Base-by-base conservation (phyloP, 2,888 invertebrate species). In the Rutpela maculata region DNA sequence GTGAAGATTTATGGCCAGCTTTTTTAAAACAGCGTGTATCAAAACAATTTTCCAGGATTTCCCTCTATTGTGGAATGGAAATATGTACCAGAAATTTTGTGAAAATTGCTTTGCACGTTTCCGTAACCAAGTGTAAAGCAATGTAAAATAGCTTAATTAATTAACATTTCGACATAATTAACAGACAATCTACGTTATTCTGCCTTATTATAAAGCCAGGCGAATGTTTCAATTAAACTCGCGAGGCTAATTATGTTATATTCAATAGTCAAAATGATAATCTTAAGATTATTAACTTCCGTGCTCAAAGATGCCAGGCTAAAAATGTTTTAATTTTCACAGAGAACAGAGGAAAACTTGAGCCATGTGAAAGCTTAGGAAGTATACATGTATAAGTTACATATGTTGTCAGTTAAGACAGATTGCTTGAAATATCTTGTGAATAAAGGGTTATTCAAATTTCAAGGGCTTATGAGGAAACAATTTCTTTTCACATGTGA, bases 101-200 rank as follows among this genome's bases (percentile, higher is more conserved):
- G 2, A 6, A 35, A 35, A 35, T 35, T 35, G 9, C 7, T 35
- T 35, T 35, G 7, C 31, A 35, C 9, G 31, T 35, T 26, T 35
- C 31, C 31, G 31, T 35, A 35, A 35, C 31, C 31, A 35, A 35
- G 31, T 17, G 67, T 19, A 67, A 55, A 67, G 67, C 50, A 17
- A 55, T 55, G 67, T 26, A 19, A 26, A 67, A 22, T 19, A 55
- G 55, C 55, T 26, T n/a, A 55, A 26, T 22, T 18, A 67, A 67
- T 67, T 67, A 67, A 67, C 55, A 55, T 67, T 26, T 15, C 56
- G 55, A 67, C 67, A 55, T 67, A 67, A 67, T 67, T 67, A 67
- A 56, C 67, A 67, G 67, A 43, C 65, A 65, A 65, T 55, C 55
- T 67, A 35, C 50, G 55, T 55, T 67, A 26, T 56, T 67, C 67